Base-by-base conservation (phyloP, 2,797 vertebrate species). In the Phataginus tricuspis region DNA sequence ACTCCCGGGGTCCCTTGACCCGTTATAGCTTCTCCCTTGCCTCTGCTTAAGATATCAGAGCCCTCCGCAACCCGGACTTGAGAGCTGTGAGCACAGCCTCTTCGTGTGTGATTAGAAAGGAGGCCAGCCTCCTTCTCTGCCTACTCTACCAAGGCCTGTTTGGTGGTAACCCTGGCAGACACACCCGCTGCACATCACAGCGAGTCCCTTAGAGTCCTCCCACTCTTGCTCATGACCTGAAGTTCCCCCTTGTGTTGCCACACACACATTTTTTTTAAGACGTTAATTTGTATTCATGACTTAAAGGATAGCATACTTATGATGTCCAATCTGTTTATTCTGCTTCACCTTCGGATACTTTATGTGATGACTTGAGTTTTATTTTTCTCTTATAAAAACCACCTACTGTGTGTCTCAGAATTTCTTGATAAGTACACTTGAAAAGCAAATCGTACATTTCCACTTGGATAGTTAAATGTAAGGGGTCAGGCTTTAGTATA, bases 31-130 rank as follows among this genome's bases (percentile, higher is more conserved):
- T 74, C 85, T 75, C 39, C 63, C 59, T 69, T 12, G 21, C 72
- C 83, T 74, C 90, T 66, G 71, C 72, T 31, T 25, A 37, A 94
- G 78, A 90, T 91, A 84, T 96, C 94, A 80, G 92, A 97, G 74
- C 51, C 88, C 16, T 2, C 93, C 91, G 78, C 78, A 77, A 74
- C 64, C 63, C 23, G 29, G 45, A 55, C 37, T 7, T n/a, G 69
- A 80, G 42, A 75, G 69, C 4, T 63, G 53, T 21, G 63, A 71
- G 72, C 29, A 29, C 57, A 64, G 93, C 49, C 61, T 84, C 92
- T 68, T 37, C 14, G 2, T 10, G 53, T 63, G 19, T 31, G 88
- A 90, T 91, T 84, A 37, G 18, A 90, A 74, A 42, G 53, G 23
- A 63, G 72, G 5, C 55, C 18, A 23, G 27, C 53, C 27, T 27